Base-by-base conservation (phyloP, 1,140 invertebrate species). In the Eueides isabella region DNA sequence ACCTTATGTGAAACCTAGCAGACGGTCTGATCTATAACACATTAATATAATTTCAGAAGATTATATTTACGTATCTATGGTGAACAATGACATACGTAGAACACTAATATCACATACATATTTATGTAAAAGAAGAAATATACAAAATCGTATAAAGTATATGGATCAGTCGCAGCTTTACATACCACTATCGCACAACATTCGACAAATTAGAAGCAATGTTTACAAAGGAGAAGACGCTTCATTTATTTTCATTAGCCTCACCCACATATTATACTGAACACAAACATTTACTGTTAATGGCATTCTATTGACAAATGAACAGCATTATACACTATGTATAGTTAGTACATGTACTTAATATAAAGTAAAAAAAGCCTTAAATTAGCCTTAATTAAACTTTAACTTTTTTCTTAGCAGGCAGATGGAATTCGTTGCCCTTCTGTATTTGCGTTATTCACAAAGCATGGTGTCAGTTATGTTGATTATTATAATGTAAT, bases 181-280 rank as follows among this genome's bases (percentile, higher is more conserved):
- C 48, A 55, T 55, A 55, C 7, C n/a, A 48, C 41, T 19, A 19
- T 48, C n/a, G 7, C n/a, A 48, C 41, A 19, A 55, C 19, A 26
- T 55, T 55, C 19, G 7, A 55, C 19, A 55, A 55, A 55, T 55
- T 55, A 55, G 23, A 19, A 55, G 48, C 48, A 55, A 55, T 26
- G 48, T 55, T 55, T 55, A 55, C 23, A 11, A 55, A 55, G 48
- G 48, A 55, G 19, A 48, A 55, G 48, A 23, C 48, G 19, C 48
- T 55, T 55, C 48, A 55, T 55, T 55, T 55, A 23, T 55, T 55
- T 55, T 55, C 48, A 26, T 55, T 55, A 55, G 48, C 23, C 19
- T 55, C 48, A 55, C 48, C 19, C 19, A 55, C 19, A 55, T 55
- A 48, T 48, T 48, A 23, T 55, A 55, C 48, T 55, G 23, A 55